Conservation (phyloP, 30 jellyfish, hydroid and myxozoan species). For the Hydractinia symbiolongicarpus region DNA sequence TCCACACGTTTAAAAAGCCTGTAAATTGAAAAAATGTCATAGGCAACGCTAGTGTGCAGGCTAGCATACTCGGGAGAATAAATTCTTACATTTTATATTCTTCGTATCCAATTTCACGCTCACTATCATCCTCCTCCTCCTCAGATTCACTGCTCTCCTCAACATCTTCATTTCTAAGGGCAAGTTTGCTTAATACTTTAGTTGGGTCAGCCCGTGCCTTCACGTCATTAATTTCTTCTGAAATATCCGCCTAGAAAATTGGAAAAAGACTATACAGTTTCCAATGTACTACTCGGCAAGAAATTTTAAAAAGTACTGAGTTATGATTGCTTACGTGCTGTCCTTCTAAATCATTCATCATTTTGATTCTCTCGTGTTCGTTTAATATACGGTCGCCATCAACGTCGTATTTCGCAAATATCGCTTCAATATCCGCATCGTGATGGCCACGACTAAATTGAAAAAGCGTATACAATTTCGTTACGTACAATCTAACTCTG, state of each 20-base stretch:
- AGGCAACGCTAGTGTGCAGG: neutral
- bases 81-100: no score
- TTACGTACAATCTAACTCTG: neutral
- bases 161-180: slow-evolving; percentile 73
- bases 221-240: slow-evolving; percentile 86
- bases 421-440: slow-evolving; percentile 92
- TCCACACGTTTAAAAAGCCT: slow-evolving; percentile 95
- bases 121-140: slow-evolving; percentile 35
- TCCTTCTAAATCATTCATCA: slow-evolving; percentile 73
- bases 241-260: slow-evolving; percentile 55
- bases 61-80: no score
- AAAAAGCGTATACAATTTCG: neutral
- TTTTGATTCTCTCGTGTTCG: slow-evolving; percentile 69
- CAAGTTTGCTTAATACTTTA: slow-evolving; percentile 60
- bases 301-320: neutral
- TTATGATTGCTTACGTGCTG: neutral
- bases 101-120: no score
- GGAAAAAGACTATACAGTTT: neutral
- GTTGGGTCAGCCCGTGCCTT: slow-evolving; percentile 50
- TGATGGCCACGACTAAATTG: slow-evolving; percentile 84
- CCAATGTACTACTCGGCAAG: neutral
- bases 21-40: neutral
- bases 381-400: slow-evolving; percentile 89
- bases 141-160: slow-evolving; percentile 65
- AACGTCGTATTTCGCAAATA: slow-evolving; percentile 87